phyloP scores from a whole-genome alignment of 2,888 invertebrate species.

The Notodonta dromedarius region DNA sequence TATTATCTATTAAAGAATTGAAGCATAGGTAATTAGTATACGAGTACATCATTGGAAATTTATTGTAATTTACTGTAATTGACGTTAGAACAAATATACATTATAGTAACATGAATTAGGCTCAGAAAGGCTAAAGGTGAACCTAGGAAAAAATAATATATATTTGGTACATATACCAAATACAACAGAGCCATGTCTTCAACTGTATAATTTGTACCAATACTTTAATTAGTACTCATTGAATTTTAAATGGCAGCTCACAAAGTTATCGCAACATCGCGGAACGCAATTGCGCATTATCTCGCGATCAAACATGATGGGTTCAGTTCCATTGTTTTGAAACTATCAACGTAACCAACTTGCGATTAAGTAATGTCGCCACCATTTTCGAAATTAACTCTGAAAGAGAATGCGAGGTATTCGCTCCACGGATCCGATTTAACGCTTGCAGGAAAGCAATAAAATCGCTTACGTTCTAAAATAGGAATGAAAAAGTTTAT shows the following conservation, averaged over 20 bases:
- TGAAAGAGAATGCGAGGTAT: constrained; percentile 27
- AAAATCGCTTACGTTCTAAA: constrained; percentile 41
- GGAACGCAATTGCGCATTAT: constrained; percentile 18
- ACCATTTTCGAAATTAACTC: constrained; percentile 26
- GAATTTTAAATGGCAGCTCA: constrained; percentile 13
- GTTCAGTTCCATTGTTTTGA: constrained; percentile 37
- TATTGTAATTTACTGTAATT: too few relatives aligned
- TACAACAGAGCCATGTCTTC: too few relatives aligned
- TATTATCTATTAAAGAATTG: too few relatives aligned
- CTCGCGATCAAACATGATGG: constrained; percentile 28
- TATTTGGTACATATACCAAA: too few relatives aligned
- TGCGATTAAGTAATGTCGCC: constrained; percentile 31
- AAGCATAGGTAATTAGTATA: too few relatives aligned
- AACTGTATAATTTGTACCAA: too few relatives aligned
- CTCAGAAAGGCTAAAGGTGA: too few relatives aligned
- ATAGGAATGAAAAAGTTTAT: constrained; percentile 52
- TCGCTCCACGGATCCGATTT: constrained; percentile 20
- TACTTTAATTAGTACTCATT: constrained; percentile 14
- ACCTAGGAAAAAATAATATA: too few relatives aligned
- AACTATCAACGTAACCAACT: constrained; percentile 23
- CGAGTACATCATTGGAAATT: too few relatives aligned
- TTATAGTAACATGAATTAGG: too few relatives aligned
- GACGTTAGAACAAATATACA: too few relatives aligned
- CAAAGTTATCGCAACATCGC: constrained; percentile 23
- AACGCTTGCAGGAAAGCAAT: not conserved